Evolutionary conservation across 2,113 vertebrate species (phyloP).

Genomic region (Otis tarda): DNA sequence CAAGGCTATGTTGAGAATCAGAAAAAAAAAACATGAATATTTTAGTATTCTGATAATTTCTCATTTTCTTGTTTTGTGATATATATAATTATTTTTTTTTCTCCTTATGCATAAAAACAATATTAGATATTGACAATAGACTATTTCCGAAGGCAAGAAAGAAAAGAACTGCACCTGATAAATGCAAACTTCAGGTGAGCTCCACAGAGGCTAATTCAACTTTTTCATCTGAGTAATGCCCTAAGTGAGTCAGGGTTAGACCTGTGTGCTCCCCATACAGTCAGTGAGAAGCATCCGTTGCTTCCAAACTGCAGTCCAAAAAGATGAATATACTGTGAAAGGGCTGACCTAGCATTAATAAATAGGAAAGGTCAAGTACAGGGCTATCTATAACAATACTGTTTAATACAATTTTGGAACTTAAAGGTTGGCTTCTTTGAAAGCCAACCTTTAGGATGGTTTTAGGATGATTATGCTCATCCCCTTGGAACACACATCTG

Average conservation of each 20-base stretch:
- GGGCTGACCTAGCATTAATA: conserved; percentile 22
- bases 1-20: neutral
- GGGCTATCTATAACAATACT: conserved; percentile 1
- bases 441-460: too few species aligned
- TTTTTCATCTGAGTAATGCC: neutral
- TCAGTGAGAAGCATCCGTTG: neutral
- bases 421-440: neutral
- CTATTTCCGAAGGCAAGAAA: neutral
- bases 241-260: neutral
- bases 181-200: neutral
- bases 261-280: neutral
- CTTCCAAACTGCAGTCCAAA: neutral
- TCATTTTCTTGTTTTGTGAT: neutral
- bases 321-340: conserved; percentile 33
- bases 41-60: neutral
- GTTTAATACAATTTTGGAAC: conserved; percentile 15
- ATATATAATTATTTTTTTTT: neutral
- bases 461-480: neutral
- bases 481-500: neutral
- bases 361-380: conserved; percentile 1
- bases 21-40: neutral
- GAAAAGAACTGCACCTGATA: neutral
- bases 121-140: neutral
- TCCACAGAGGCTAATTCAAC: neutral
- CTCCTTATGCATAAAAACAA: neutral